Conservation (phyloP, 2,113 vertebrate genomes). For the Dicerorhinus sumatrensis region DNA sequence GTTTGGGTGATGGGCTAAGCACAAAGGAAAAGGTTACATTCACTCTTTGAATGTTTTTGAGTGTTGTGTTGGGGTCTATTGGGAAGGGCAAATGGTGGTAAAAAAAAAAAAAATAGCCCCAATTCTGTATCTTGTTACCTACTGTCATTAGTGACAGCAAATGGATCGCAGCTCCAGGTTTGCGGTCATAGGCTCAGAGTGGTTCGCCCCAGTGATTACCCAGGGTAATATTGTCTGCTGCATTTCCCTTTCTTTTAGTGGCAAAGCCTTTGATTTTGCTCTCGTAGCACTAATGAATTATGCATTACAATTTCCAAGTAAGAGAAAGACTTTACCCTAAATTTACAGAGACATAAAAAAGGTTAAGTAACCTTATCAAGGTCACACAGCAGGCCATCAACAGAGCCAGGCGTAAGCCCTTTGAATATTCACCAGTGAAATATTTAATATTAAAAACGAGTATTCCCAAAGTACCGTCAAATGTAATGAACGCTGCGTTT, state of each 20-base stretch:
- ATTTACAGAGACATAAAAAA: conserved; percentile 75
- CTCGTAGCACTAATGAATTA: conserved; percentile 69
- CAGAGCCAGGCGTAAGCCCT: conserved; percentile 34
- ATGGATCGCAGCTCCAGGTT: not conserved
- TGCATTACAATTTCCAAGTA: conserved; percentile 72
- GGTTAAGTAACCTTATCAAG: conserved; percentile 77
- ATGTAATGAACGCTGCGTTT: conserved; percentile 54
- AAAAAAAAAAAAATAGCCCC: not conserved
- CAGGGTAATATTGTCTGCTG: not conserved
- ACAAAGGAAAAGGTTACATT: not conserved
- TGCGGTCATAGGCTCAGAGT: not conserved
- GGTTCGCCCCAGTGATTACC: conserved; percentile 1
- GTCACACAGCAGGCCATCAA: conserved; percentile 73
- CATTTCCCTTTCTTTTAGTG: conserved; percentile 55
- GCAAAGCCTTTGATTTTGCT: conserved; percentile 70
- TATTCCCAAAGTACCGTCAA: conserved; percentile 53
- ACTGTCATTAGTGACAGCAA: conserved; percentile 13
- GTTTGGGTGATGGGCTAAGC: not conserved
- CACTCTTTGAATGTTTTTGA: not conserved
- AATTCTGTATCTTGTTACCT: not conserved
- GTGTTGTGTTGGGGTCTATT: not conserved
- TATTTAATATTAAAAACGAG: conserved; percentile 77
- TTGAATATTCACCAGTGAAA: conserved; percentile 73
- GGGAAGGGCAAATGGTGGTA: not conserved
- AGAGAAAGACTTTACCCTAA: conserved; percentile 75